phyloP scores from a whole-genome alignment of 2,888 invertebrate species.

The Drosophila quinaria region DNA sequence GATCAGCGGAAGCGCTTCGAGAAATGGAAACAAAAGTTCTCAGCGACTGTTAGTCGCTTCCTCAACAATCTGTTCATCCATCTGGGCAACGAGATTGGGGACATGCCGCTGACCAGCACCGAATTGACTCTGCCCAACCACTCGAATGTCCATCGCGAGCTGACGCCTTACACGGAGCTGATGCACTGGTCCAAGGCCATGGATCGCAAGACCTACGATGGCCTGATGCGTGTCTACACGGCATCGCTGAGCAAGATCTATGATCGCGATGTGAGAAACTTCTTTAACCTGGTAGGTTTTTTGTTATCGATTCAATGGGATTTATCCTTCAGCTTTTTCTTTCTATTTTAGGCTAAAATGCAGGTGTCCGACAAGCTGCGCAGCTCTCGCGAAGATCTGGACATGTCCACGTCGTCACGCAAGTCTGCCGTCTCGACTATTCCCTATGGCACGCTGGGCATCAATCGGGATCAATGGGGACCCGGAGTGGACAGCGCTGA shows the following conservation, averaged over 20 bases:
- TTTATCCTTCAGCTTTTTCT: background rate
- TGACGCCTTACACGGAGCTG: slow-evolving; percentile 94
- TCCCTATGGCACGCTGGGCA: slow-evolving; percentile 87
- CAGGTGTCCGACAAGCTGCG: slow-evolving; percentile 84
- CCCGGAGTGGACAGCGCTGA: slow-evolving; percentile 88
- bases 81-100: slow-evolving; percentile 92
- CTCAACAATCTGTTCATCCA: slow-evolving; percentile 98
- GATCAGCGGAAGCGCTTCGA: slow-evolving; percentile 93
- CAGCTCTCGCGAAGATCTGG: slow-evolving; percentile 85
- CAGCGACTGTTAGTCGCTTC: slow-evolving; percentile 94
- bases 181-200: slow-evolving; percentile 96
- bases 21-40: slow-evolving; percentile 92
- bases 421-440: slow-evolving; percentile 83
- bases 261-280: slow-evolving; percentile 91
- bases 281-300: slow-evolving; percentile 77
- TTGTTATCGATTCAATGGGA: background rate
- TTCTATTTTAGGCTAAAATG: slow-evolving; percentile 78
- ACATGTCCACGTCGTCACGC: slow-evolving; percentile 84
- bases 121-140: slow-evolving; percentile 92
- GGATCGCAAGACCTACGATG: slow-evolving; percentile 93
- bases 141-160: slow-evolving; percentile 92
- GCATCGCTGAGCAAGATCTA: slow-evolving; percentile 94
- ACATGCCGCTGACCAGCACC: slow-evolving; percentile 83
- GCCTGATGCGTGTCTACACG: slow-evolving; percentile 93
- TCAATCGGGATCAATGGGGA: slow-evolving; percentile 89